Conservation (phyloP, 2,888 invertebrate genomes). For the Polietes domitor region DNA sequence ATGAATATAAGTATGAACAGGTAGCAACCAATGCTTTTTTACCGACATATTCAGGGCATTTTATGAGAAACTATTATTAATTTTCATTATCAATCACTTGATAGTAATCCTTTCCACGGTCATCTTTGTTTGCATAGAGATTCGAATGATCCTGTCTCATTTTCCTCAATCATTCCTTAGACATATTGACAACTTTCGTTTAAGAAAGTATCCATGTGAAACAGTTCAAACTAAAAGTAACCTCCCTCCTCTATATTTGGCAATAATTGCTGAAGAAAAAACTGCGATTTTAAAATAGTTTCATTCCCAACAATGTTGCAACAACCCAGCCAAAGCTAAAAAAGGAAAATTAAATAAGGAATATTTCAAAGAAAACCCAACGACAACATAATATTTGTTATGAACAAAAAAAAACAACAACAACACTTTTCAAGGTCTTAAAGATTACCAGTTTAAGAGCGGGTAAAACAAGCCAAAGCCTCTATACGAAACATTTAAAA, state of each 20-base stretch:
- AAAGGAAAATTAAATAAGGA: background rate
- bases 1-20: no score
- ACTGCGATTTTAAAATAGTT: slow-evolving; percentile 1
- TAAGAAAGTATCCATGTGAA: background rate
- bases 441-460: slow-evolving; percentile 48
- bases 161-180: no score
- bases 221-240: background rate
- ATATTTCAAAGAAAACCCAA: background rate
- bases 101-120: no score
- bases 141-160: no score
- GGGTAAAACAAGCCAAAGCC: slow-evolving; percentile 26
- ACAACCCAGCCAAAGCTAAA: background rate
- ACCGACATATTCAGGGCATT: no score
- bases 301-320: slow-evolving; percentile 13
- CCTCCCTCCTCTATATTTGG: background rate
- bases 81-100: no score
- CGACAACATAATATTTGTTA: no score
- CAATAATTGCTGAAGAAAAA: background rate
- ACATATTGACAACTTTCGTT: no score
- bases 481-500: slow-evolving; percentile 24
- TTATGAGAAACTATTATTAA: no score
- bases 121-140: no score
- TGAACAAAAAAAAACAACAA: background rate
- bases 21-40: no score
- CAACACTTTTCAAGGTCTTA: slow-evolving; percentile 58